These are phyloP conservation scores for Phlogophora meticulosa DNA, from an alignment of 2,888 invertebrate genomes.

Conservation along the genomic window DNA sequence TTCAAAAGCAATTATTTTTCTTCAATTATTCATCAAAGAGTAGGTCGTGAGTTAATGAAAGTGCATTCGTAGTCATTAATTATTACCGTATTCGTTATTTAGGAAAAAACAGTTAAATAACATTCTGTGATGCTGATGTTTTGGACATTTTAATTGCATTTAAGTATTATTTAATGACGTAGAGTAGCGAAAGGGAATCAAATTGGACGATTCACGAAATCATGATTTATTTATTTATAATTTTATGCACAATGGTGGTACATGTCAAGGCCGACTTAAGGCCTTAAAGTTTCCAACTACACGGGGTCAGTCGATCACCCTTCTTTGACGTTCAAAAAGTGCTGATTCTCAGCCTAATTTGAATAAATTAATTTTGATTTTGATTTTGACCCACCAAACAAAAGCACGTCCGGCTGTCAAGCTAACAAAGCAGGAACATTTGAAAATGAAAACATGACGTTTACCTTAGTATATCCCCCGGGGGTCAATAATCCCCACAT, in stretches of 20 bases:
- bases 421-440: neutral
- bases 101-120: neutral
- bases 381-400: too few species aligned
- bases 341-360: too few species aligned
- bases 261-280: neutral
- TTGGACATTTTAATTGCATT: neutral
- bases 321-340: too few species aligned
- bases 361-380: too few species aligned
- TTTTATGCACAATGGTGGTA: neutral
- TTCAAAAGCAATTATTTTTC: constrained; percentile 32
- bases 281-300: neutral
- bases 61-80: constrained; percentile 1
- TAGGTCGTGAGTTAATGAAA: constrained; percentile 7
- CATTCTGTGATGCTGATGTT: too few species aligned
- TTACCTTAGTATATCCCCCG: neutral
- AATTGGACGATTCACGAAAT: too few species aligned
- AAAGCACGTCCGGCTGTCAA: neutral
- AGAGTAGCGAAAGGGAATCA: neutral
- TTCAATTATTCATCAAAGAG: constrained; percentile 29
- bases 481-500: constrained; percentile 33
- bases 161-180: neutral
- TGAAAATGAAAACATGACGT: constrained; percentile 5
- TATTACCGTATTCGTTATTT: neutral
- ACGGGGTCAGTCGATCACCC: constrained; percentile 1
- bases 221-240: neutral